Percentiles rank a stretch among this genome's conserved stretches.
These are phyloP conservation scores for Psammodynastes pulverulentus DNA, from an alignment of 2,113 vertebrate species.

Conservation along the genomic window DNA sequence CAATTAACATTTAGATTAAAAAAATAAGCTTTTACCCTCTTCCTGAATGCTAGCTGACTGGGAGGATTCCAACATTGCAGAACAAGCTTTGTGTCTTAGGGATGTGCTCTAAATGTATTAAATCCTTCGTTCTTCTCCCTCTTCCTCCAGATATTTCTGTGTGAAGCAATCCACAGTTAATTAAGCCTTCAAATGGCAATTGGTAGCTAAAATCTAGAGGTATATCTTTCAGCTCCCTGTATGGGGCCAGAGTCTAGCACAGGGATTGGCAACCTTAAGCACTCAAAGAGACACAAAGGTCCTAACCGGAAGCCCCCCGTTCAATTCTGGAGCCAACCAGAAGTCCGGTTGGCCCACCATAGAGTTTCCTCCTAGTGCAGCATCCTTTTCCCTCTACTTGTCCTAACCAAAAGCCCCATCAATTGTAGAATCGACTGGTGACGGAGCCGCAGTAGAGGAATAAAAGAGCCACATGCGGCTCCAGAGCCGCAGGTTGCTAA, in stretches of 20 bases:
- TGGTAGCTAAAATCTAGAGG: neutral
- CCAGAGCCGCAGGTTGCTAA: no score
- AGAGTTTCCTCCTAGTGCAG: no score
- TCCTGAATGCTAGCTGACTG: neutral
- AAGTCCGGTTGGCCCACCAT: no score
- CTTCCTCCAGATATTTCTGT: neutral
- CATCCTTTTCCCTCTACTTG: no score
- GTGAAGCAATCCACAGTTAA: neutral
- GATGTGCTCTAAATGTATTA: neutral
- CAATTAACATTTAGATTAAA: neutral
- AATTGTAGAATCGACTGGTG: no score
- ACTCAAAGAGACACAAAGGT: no score
- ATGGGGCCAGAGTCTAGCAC: neutral
- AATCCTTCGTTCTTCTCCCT: neutral
- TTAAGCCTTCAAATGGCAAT: neutral
- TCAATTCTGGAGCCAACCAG: no score
- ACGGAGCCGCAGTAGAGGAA: no score
- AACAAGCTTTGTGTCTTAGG: neutral
- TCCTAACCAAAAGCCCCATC: no score
- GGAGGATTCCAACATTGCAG: neutral
- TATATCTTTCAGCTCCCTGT: neutral
- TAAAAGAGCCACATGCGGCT: no score
- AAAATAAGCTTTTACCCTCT: neutral
- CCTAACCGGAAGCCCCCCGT: no score
- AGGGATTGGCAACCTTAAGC: no score